Base-by-base conservation (phyloP, 2,888 invertebrate genomes). In the Laothoe populi region DNA sequence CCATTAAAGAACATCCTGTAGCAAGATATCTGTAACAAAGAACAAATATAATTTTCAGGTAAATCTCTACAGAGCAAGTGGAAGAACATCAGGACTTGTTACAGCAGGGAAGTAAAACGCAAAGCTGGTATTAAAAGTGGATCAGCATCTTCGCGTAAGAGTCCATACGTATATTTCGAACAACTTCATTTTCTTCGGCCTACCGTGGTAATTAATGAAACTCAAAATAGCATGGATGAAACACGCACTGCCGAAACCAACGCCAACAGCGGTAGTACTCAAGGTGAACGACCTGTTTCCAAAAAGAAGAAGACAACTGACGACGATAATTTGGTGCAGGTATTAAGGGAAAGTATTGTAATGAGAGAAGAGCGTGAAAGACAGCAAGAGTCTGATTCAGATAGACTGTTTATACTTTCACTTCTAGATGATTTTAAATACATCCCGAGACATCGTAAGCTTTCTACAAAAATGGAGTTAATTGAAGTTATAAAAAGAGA, bases 391-490 rank as follows among this genome's bases (percentile, higher is more conserved):
- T 70, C 66, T 69, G 71, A 69, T 70, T 68, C 71, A 69, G 70
- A 69, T 68, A 70, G 67, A 70, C 67, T 68, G 44, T 71, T 71
- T 70, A 69, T 70, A 44, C 70, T 72, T 70, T 69, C 68, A 69
- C 69, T 72, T 69, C 68, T 71, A 67, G 71, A 71, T 67, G 71
- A 69, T 70, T 72, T 70, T 66, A 70, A 72, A 72, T 57, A 67
- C 67, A 72, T 70, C 65, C 66, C 68, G 66, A 72, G 67, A 72
- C 69, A 70, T 72, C 69, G 70, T 72, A 72, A 70, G 70, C 70
- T 71, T 72, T 72, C 69, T 71, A 70, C 70, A 68, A 72, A 71
- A 72, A 72, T 71, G 66, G 71, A 71, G 69, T 72, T 74, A 70
- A 71, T 70, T 70, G 67, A 71, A 69, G 70, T 71, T 64, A 72